A percentile compares a stretch with the other conserved stretches of the same genome.
These are phyloP conservation scores for Mus spicilegus DNA, from an alignment of 2,113 vertebrate genomes.

Conservation along the genomic window DNA sequence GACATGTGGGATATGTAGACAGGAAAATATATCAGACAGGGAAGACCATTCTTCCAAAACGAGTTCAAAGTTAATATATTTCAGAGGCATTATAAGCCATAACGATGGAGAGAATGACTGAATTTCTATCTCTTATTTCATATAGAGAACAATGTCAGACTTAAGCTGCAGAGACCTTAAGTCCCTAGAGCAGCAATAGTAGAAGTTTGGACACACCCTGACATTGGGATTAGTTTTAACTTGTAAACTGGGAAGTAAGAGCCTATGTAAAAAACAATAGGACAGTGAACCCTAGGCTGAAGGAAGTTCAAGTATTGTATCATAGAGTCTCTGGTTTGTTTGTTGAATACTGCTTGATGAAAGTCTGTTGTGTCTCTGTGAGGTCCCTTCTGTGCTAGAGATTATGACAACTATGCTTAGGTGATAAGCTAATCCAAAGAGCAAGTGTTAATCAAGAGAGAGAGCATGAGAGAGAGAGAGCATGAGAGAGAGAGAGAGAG, in stretches of 20 bases:
- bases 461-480: not conserved
- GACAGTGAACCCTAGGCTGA: not conserved
- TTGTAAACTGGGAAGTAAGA: not conserved
- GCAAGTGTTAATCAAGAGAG: not conserved
- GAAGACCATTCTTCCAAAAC: not conserved
- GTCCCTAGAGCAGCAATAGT: not conserved
- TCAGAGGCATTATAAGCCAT: not conserved
- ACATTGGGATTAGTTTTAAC: not conserved
- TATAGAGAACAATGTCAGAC: not conserved
- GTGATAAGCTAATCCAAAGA: not conserved
- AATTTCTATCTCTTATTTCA: not conserved
- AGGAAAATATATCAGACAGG: slow-evolving; percentile 14
- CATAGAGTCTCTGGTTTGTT: not conserved
- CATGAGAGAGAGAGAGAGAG: too few relatives aligned
- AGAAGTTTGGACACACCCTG: not conserved
- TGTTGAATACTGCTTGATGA: not conserved
- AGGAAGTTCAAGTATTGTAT: not conserved
- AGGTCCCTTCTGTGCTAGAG: not conserved
- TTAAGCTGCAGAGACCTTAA: not conserved
- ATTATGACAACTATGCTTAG: not conserved
- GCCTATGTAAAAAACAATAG: not conserved
- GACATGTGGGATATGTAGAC: not conserved
- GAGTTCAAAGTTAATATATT: not conserved
- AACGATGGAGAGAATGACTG: not conserved
- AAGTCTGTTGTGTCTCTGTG: not conserved